Conservation (phyloP, 2,888 invertebrate genomes). For the Drosophila meridionalis region DNA sequence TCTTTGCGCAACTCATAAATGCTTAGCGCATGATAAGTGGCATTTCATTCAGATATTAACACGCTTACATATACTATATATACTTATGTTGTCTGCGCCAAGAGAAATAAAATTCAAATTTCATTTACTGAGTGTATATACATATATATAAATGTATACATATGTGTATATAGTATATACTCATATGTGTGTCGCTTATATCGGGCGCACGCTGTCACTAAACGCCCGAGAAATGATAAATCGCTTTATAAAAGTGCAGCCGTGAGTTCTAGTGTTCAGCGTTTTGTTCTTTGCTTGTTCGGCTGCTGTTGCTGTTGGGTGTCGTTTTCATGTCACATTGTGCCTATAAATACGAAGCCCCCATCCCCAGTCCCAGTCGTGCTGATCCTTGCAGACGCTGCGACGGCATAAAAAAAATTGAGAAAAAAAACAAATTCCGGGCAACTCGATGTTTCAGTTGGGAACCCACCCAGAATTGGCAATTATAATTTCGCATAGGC, state of each 20-base stretch:
- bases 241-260: conserved; percentile 82
- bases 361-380: background rate
- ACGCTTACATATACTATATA: conserved; percentile 24
- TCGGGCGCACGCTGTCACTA: conserved; percentile 72
- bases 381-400: conserved; percentile 71
- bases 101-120: conserved; percentile 12
- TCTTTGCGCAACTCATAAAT: conserved; percentile 66
- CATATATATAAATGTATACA: background rate
- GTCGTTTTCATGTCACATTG: conserved; percentile 65
- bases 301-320: conserved; percentile 42
- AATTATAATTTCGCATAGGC: conserved; percentile 70
- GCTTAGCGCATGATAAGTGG: conserved; percentile 62
- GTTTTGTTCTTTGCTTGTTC: conserved; percentile 50
- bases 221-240: conserved; percentile 79
- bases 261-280: conserved; percentile 59
- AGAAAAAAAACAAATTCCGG: conserved; percentile 1
- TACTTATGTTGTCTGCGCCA: conserved; percentile 22
- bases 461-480: conserved; percentile 74
- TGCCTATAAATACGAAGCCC: conserved; percentile 61
- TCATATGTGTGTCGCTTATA: conserved; percentile 38
- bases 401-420: conserved; percentile 40
- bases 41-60: conserved; percentile 74
- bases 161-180: conserved; percentile 8
- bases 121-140: background rate
- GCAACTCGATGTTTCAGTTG: conserved; percentile 26